Base-by-base conservation (phyloP, 2,888 invertebrate genomes). In the Chrysina gloriosa region DNA sequence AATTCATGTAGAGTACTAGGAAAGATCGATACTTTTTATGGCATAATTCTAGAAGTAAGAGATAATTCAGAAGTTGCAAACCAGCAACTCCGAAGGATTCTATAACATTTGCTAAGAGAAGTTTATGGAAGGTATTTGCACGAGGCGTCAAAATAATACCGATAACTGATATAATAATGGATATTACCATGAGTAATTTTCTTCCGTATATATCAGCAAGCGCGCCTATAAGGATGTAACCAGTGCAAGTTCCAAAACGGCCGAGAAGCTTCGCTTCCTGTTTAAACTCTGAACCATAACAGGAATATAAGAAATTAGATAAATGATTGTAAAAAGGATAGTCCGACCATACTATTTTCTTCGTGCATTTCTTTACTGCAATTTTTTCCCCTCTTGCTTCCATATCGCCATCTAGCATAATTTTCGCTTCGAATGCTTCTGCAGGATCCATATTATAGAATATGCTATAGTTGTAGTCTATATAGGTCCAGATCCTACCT, bases 151-250 rank as follows among this genome's bases (percentile, higher is more conserved):
- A 1, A 9, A 63, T 45, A 31, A 56, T 9, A 6, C 52, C 63
- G 16, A 54, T 9, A 7, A 21, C 3, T 7, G 29, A 63, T 23
- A 63, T 45, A 1, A 39, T 7, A 9, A 34, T 47, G 11, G 36
- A 54, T 23, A 63, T n/a, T 3, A 34, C 21, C 3, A 56, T 34
- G 5, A 63, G 23, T 6, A 23, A n/a, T 63, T 68, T 68, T 21
- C 68, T 52, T 5, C 68, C 68, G 34, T 14, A 56, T 45, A 68
- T n/a, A 25, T 68, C 68, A 5, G 47, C 45, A 25, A 68, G 16
- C n/a, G 56, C 34, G 34, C 63, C 63, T 14, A 21, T 14, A n/a
- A 56, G 0, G 4, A 63, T 1, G 16, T 23, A 45, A 21, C 63
- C 45, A 9, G 47, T 21, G 14, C 21, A 42, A 11, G 2, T 7